phyloP scores from a whole-genome alignment of 1,140 invertebrate species.

The Melipona quadrifasciata region DNA sequence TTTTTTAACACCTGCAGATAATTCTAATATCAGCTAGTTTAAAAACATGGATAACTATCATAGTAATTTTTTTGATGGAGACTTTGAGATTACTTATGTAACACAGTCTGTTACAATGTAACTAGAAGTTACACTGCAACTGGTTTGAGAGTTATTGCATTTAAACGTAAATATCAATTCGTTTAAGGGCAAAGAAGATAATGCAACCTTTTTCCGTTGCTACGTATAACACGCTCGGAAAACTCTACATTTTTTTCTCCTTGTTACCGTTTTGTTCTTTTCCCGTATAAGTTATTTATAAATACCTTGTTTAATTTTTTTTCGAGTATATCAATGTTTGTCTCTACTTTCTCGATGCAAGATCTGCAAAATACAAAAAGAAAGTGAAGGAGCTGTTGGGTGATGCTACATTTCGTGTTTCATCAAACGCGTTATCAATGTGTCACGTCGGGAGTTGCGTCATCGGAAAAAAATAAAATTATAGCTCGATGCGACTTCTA shows the following conservation, averaged over 20 bases:
- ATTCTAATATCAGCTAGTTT: neutral
- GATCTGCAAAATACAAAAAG: constrained; percentile 83
- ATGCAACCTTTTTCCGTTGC: neutral
- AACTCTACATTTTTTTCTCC: too few species aligned
- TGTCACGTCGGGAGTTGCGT: too few species aligned
- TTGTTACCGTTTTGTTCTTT: neutral
- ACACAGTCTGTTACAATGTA: neutral
- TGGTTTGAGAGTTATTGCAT: neutral
- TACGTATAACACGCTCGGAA: neutral
- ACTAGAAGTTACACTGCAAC: neutral
- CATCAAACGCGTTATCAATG: neutral
- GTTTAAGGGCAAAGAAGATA: neutral
- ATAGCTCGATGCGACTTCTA: too few species aligned
- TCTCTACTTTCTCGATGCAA: constrained; percentile 91
- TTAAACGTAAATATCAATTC: neutral
- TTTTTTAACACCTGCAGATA: constrained; percentile 87
- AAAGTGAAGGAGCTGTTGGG: constrained; percentile 26
- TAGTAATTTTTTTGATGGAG: neutral
- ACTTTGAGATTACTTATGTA: neutral
- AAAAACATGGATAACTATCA: neutral
- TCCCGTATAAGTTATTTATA: neutral
- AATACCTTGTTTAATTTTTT: constrained; percentile 91
- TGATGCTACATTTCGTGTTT: neutral
- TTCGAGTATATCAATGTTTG: constrained; percentile 92
- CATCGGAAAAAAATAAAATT: too few species aligned